phyloP scores from a whole-genome alignment of 2,113 vertebrate species.

The Crotalus tigris region DNA sequence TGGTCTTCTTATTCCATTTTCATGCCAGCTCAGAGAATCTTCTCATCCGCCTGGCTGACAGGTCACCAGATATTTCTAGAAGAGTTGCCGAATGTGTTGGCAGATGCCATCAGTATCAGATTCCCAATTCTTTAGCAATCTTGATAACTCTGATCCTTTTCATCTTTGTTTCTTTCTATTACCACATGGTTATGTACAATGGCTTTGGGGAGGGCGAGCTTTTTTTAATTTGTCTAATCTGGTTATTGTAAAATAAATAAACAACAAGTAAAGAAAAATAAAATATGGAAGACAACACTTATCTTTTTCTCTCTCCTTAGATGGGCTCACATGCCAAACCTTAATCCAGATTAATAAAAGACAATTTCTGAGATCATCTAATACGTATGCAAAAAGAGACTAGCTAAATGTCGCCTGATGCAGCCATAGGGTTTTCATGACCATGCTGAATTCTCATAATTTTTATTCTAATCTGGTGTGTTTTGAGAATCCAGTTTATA shows the following conservation, averaged over 20 bases:
- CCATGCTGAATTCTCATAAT: neutral
- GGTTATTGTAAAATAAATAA: constrained; percentile 11
- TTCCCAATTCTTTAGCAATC: neutral
- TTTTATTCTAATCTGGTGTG: neutral
- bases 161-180: neutral
- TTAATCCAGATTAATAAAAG: neutral
- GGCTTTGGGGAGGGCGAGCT: neutral
- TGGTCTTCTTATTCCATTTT: neutral
- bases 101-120: neutral
- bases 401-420: neutral
- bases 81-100: neutral
- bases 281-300: constrained; percentile 42
- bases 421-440: neutral
- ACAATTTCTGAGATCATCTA: neutral
- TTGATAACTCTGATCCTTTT: neutral
- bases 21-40: neutral
- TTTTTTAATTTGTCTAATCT: neutral
- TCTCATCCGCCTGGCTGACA: neutral
- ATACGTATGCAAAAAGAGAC: neutral
- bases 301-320: constrained; percentile 37
- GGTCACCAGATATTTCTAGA: neutral
- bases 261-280: constrained; percentile 70
- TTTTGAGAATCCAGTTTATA: constrained; percentile 42
- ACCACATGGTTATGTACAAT: neutral
- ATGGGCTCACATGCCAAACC: constrained; percentile 33